Evolutionary conservation across 2,113 vertebrate species (phyloP), one percentile per base, ranked within the genome.

Genomic region (Gambusia holbrooki): DNA sequence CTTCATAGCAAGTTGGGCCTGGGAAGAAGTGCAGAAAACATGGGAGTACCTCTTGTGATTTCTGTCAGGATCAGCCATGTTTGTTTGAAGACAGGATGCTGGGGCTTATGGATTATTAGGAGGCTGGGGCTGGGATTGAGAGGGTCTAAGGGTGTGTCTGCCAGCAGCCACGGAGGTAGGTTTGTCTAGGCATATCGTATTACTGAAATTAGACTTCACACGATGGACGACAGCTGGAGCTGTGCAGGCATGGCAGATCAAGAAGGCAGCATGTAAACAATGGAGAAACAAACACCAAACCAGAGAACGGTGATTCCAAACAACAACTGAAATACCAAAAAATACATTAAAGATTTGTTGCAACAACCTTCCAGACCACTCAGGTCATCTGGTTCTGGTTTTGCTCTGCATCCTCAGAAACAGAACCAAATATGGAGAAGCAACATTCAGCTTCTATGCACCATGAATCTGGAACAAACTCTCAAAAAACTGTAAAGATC

Each of bases 211-310:
- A 79, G 90, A 93, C 84, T 78, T 89, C 80, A 82, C 86, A 89
- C 90, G 77, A 61, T 81, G 83, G 87, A 88, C 80, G 89, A 93
- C 95, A 97, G 96, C 95, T 96, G 95, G 84, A 80, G 88, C 70
- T 11, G 85, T 66, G 78, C 71, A 77, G 69, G 67, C 66, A n/a
- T 19, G 68, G 66, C 75, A 80, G 9, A 69, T 83, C 83, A 75
- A 81, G 14, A 72, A 73, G 84, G 76, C 69, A 85, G 79, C 73
- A 64, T 77, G 84, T 90, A 86, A 90, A 90, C 91, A 90, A 88
- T 74, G 42, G 68, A 62, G 35, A 30, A 45, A 78, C 70, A 75
- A 84, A 35, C 79, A 74, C 17, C 77, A 54, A 32, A 66, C 42
- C 69, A 71, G 60, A 65, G 33, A 84, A 70, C 71, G 73, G 27